A percentile compares a stretch with the other conserved stretches of the same genome.
These are phyloP conservation scores for Drosophila algonquin DNA, from an alignment of 2,888 invertebrate genomes.

Conservation along the genomic window DNA sequence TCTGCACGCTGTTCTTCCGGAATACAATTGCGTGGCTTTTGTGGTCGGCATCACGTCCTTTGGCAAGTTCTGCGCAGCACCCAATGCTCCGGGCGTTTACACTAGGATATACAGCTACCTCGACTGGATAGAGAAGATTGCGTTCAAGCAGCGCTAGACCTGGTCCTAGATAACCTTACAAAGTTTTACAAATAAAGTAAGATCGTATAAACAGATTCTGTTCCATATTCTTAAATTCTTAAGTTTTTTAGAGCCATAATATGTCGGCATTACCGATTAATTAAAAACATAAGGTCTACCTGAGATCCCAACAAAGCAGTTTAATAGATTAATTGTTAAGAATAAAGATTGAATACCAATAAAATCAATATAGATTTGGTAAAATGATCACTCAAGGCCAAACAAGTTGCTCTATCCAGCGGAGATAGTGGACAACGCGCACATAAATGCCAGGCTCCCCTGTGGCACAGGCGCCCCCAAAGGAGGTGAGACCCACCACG, in stretches of 20 bases:
- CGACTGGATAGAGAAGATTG: slow-evolving; percentile 83
- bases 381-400: slow-evolving; percentile 28
- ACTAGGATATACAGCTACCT: slow-evolving; percentile 81
- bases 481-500: slow-evolving; percentile 57
- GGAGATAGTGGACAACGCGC: slow-evolving; percentile 45
- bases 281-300: background rate
- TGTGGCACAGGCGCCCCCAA: slow-evolving; percentile 51
- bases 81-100: slow-evolving; percentile 82
- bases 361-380: background rate
- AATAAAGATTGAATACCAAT: background rate
- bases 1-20: slow-evolving; percentile 78
- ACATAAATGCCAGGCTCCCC: slow-evolving; percentile 52
- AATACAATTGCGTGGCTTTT: slow-evolving; percentile 82
- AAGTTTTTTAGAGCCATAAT: background rate
- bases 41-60: slow-evolving; percentile 83
- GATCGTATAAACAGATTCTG: too few relatives aligned
- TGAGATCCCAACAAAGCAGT: background rate
- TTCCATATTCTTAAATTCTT: background rate
- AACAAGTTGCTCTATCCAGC: slow-evolving; percentile 58
- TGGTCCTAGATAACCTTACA: too few relatives aligned
- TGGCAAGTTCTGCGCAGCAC: slow-evolving; percentile 82
- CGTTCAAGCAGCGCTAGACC: slow-evolving; percentile 62
- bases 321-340: background rate
- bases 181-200: too few relatives aligned
- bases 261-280: background rate